Evolutionary conservation across 2,797 vertebrate species (phyloP).

Genomic region (Aldrovandia affinis): DNA sequence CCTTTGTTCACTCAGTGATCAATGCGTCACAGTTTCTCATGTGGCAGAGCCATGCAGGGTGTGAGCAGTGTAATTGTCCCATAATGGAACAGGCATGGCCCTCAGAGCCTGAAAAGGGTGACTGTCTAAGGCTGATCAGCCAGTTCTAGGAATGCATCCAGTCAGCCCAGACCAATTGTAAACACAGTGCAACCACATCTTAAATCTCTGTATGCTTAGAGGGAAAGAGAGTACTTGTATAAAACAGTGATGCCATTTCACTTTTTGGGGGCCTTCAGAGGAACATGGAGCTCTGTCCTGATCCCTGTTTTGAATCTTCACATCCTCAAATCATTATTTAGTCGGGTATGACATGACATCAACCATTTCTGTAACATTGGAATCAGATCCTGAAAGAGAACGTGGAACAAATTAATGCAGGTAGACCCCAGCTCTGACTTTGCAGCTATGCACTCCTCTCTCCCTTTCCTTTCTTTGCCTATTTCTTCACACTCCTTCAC

Average conservation of each 20-base stretch:
- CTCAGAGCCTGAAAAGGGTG: too few species aligned
- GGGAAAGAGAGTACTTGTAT: constrained; percentile 1
- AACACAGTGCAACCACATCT: constrained; percentile 35
- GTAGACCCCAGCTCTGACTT: background rate
- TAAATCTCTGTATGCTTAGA: background rate
- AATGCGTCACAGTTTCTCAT: too few species aligned
- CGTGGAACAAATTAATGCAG: background rate
- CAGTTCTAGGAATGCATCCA: constrained; percentile 7
- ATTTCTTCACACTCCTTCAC: background rate
- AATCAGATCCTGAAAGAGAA: background rate
- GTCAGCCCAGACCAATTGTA: constrained; percentile 44
- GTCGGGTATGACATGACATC: too few species aligned
- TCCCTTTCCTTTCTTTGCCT: too few species aligned
- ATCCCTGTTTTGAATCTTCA: too few species aligned
- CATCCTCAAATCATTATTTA: too few species aligned
- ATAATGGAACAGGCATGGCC: too few species aligned
- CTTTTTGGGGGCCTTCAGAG: too few species aligned
- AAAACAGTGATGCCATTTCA: background rate
- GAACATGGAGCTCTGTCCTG: too few species aligned
- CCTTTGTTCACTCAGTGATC: too few species aligned
- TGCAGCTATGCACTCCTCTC: constrained; percentile 45
- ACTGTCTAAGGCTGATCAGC: background rate
- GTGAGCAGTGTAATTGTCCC: too few species aligned
- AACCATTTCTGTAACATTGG: background rate
- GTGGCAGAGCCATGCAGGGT: too few species aligned